Evolutionary conservation across 2,113 vertebrate genomes (phyloP).

Genomic region (Cranoglanis bouderius): DNA sequence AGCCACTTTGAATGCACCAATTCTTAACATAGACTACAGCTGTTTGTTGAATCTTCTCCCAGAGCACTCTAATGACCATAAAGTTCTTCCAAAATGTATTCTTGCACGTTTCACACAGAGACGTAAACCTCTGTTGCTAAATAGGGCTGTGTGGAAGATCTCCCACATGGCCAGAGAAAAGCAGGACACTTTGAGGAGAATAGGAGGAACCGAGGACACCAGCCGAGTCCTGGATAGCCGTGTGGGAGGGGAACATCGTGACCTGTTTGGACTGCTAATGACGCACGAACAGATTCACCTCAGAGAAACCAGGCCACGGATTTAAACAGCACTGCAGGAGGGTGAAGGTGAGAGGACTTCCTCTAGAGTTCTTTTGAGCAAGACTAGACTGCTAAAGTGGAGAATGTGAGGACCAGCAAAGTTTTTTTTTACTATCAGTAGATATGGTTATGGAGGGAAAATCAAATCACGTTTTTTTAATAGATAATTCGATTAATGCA

Average conservation of each 20-base stretch:
- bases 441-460: not conserved
- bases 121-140: conserved; percentile 23
- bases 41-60: not conserved
- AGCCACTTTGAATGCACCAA: not conserved
- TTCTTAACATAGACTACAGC: not conserved
- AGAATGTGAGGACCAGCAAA: not conserved
- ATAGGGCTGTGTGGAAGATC: conserved; percentile 4
- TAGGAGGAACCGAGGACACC: conserved; percentile 21
- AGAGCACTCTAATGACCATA: not conserved
- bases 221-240: not conserved
- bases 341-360: conserved; percentile 1
- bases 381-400: not conserved
- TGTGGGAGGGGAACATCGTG: conserved; percentile 25
- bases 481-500: not conserved
- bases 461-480: not conserved
- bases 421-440: not conserved
- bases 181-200: conserved; percentile 30
- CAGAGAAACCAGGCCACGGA: conserved; percentile 29
- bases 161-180: conserved; percentile 18
- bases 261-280: conserved; percentile 32
- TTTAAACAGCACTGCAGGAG: not conserved
- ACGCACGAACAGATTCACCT: conserved; percentile 24
- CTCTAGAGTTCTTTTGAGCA: not conserved
- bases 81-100: not conserved
- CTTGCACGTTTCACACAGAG: too few relatives aligned